A percentile compares a stretch with the other conserved stretches of the same genome.
These are phyloP conservation scores for Vidua macroura DNA, from an alignment of 2,113 vertebrate species.

Conservation along the genomic window DNA sequence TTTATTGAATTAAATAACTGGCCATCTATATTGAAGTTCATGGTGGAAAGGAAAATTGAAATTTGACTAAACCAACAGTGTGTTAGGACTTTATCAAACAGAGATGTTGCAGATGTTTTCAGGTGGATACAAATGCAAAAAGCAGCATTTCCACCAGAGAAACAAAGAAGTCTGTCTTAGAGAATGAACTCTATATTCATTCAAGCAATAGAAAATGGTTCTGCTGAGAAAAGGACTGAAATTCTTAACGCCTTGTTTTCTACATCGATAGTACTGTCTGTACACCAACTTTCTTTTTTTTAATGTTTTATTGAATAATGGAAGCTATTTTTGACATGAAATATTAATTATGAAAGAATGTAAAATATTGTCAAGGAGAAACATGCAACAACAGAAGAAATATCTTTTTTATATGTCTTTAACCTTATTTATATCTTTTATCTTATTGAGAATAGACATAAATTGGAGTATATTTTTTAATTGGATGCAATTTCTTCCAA, in stretches of 20 bases:
- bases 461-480: neutral
- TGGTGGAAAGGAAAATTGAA: neutral
- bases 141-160: neutral
- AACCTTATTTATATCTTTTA: neutral
- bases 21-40: neutral
- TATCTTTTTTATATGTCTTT: neutral
- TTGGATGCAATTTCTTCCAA: neutral
- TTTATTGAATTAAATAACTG: conserved; percentile 42
- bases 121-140: neutral
- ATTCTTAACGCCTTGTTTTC: neutral
- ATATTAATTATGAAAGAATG: neutral
- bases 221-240: neutral
- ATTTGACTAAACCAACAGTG: neutral
- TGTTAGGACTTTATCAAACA: neutral
- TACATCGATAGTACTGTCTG: neutral
- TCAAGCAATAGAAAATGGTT: neutral
- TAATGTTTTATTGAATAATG: neutral
- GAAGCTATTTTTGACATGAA: neutral
- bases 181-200: neutral
- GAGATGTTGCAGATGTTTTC: neutral
- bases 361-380: neutral
- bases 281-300: neutral
- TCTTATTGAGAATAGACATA: neutral
- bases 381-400: neutral
- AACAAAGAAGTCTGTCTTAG: neutral